Evolutionary conservation across 1,140 invertebrate genomes (phyloP).

Genomic region (Temnothorax nylanderi): DNA sequence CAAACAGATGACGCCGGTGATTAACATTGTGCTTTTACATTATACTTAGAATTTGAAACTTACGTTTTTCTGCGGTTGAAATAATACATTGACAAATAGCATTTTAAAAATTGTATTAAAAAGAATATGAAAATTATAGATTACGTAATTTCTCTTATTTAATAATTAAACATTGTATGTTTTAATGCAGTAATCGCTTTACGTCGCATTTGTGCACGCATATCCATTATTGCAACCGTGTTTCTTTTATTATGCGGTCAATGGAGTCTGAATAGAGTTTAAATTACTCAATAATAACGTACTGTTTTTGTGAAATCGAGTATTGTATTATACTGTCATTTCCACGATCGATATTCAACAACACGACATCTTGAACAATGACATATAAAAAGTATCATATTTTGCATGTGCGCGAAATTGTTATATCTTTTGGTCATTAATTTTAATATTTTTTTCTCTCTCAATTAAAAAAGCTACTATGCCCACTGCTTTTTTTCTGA

Average conservation of each 20-base stretch:
- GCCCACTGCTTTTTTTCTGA: background rate
- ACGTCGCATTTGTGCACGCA: background rate
- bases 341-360: slow-evolving; percentile 25
- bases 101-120: background rate
- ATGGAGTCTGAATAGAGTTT: slow-evolving; percentile 26
- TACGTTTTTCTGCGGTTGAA: background rate
- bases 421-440: slow-evolving; percentile 12
- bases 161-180: background rate
- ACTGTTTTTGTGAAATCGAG: slow-evolving; percentile 23
- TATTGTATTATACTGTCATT: slow-evolving; percentile 28
- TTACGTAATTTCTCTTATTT: background rate
- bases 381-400: slow-evolving; percentile 14
- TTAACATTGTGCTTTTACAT: slow-evolving; percentile 17
- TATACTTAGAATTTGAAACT: slow-evolving; percentile 1
- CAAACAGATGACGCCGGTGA: slow-evolving; percentile 29
- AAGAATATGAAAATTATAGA: background rate
- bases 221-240: background rate
- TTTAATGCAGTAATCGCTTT: background rate
- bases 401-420: background rate
- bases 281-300: slow-evolving; percentile 28
- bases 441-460: slow-evolving; percentile 11
- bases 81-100: background rate
- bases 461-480: background rate
- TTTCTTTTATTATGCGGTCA: background rate
- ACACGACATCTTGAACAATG: slow-evolving; percentile 7